Evolutionary conservation across 2,113 vertebrate species (phyloP).

Genomic region (Macaca fascicularis): DNA sequence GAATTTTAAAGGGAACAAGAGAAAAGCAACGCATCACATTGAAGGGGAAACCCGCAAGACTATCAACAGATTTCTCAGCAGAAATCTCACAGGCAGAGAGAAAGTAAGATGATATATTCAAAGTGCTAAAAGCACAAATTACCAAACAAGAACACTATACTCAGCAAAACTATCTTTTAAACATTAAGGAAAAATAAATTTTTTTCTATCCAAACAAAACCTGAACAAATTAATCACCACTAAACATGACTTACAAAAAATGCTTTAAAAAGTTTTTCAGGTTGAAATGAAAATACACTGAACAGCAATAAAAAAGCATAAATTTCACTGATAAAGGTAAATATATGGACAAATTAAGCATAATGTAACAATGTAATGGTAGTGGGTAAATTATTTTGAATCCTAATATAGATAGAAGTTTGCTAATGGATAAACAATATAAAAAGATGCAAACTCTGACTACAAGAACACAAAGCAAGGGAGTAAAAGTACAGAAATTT

Average conservation of each 20-base stretch:
- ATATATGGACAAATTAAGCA: not conserved
- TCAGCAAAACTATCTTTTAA: not conserved
- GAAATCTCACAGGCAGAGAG: not conserved
- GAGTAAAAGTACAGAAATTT: not conserved
- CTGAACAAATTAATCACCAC: not conserved
- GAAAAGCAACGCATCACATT: not conserved
- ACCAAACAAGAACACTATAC: too few species aligned
- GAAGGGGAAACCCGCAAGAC: not conserved
- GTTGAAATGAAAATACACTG: not conserved
- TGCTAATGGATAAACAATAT: not conserved
- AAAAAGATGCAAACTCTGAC: not conserved
- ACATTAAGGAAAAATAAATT: not conserved
- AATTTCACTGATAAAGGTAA: not conserved
- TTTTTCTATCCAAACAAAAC: not conserved
- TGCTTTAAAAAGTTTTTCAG: not conserved
- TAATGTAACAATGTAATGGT: not conserved
- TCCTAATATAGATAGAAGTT: not conserved
- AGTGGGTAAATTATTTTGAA: not conserved
- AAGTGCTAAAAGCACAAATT: too few species aligned
- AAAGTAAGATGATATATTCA: not conserved
- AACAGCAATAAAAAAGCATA: not conserved
- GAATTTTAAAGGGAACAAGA: not conserved
- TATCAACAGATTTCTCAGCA: not conserved
- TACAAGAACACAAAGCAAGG: not conserved
- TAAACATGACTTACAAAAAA: not conserved